Percentiles rank a stretch among this genome's conserved stretches.
These are phyloP conservation scores for Crotalus viridis DNA, from an alignment of 2,113 vertebrate species.

Conservation along the genomic window DNA sequence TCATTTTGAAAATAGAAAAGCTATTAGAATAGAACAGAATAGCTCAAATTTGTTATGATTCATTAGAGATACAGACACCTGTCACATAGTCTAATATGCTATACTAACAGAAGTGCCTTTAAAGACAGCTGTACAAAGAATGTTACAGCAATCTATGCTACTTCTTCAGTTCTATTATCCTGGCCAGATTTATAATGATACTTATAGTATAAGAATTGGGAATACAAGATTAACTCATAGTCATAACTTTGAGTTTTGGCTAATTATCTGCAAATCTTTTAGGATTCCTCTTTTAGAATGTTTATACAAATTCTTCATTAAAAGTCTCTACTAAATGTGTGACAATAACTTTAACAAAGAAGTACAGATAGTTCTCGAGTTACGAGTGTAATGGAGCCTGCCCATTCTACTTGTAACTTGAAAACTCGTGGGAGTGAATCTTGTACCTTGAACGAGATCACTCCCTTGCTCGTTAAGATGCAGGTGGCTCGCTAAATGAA, in stretches of 20 bases:
- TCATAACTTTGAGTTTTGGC: background rate
- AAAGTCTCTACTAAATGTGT: background rate
- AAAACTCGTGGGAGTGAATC: too few species aligned
- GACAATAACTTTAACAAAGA: background rate
- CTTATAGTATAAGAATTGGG: background rate
- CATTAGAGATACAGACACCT: too few species aligned
- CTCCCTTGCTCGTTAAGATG: too few species aligned
- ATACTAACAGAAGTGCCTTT: background rate
- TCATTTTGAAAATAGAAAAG: too few species aligned
- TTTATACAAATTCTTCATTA: background rate
- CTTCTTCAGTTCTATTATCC: background rate
- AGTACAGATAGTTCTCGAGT: too few species aligned
- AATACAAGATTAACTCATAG: background rate
- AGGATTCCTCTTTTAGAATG: background rate
- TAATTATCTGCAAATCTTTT: background rate
- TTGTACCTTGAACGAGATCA: too few species aligned
- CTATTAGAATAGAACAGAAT: too few species aligned
- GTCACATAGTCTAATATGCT: background rate
- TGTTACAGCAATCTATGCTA: background rate
- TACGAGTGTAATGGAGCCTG: too few species aligned
- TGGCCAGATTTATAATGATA: background rate
- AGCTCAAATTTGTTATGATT: too few species aligned
- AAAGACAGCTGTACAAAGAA: background rate
- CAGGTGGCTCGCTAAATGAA: too few species aligned
- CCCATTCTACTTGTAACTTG: too few species aligned